Conservation (phyloP, 2,797 vertebrate genomes). For the Amazona ochrocephala region DNA sequence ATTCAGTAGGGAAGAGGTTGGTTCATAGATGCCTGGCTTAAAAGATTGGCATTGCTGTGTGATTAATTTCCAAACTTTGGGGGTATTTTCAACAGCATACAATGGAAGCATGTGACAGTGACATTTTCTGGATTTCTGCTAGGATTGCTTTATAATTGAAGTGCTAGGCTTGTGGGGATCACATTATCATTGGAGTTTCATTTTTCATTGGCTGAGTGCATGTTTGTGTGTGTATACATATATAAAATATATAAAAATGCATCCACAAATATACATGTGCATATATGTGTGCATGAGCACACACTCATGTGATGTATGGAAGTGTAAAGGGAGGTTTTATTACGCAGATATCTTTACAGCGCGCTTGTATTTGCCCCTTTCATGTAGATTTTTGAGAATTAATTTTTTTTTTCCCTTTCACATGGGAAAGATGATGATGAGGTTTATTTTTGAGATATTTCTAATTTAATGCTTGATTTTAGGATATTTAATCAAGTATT, state of each 20-base stretch:
- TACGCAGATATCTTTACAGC: background rate
- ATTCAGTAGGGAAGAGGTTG: constrained; percentile 61
- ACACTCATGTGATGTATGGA: background rate
- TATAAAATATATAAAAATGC: background rate
- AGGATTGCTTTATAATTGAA: constrained; percentile 73
- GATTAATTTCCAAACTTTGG: constrained; percentile 78
- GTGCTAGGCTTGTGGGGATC: constrained; percentile 25
- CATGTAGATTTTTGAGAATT: background rate
- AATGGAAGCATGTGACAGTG: constrained; percentile 59
- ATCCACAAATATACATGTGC: background rate
- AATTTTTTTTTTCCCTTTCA: background rate
- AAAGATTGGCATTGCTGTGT: constrained; percentile 74
- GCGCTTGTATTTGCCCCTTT: background rate
- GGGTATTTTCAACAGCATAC: constrained; percentile 64
- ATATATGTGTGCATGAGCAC: background rate
- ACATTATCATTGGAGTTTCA: background rate
- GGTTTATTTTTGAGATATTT: constrained; percentile 11
- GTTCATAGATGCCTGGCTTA: constrained; percentile 69
- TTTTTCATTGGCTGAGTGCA: background rate
- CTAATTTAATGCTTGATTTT: constrained; percentile 60
- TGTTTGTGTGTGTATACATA: background rate
- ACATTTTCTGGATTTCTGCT: constrained; percentile 67
- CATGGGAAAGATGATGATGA: constrained; percentile 2
- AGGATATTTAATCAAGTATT: constrained; percentile 15
- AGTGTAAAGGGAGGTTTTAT: background rate